Conservation (phyloP, 2,797 vertebrate species). For the Carapus acus region DNA sequence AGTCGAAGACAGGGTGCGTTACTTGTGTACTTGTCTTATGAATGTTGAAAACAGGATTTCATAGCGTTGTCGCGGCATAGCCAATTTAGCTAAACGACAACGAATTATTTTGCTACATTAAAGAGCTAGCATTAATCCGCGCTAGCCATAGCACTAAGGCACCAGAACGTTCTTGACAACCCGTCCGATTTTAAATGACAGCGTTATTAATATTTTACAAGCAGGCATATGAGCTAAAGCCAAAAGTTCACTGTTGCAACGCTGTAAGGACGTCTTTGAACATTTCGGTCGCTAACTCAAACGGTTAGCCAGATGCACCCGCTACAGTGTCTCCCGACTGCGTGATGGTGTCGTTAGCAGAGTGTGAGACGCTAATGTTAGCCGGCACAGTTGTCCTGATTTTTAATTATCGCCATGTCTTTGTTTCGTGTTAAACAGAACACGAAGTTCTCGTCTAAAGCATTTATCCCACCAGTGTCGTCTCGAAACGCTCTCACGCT, state of each 20-base stretch:
- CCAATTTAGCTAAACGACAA: background rate
- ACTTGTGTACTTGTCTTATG: too few relatives aligned
- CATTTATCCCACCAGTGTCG: background rate
- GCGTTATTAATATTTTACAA: too few relatives aligned
- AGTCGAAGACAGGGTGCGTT: too few relatives aligned
- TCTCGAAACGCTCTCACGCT: background rate
- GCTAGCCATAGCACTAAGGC: constrained; percentile 16
- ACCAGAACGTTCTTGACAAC: too few relatives aligned
- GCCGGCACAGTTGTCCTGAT: background rate
- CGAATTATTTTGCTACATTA: background rate
- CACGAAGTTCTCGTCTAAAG: background rate
- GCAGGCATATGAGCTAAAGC: too few relatives aligned
- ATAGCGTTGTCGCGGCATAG: background rate
- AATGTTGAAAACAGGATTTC: background rate
- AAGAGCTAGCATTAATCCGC: constrained; percentile 11
- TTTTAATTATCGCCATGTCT: constrained; percentile 14
- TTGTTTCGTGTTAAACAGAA: constrained; percentile 28
- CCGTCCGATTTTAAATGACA: too few relatives aligned
- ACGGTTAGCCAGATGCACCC: background rate
- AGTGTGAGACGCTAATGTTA: constrained; percentile 13
- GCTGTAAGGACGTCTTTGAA: too few relatives aligned
- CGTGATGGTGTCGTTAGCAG: background rate
- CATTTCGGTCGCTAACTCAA: background rate
- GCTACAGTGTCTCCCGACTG: background rate
- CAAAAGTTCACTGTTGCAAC: too few relatives aligned